phyloP scores from a whole-genome alignment of 2,797 vertebrate genomes.

The Megaceryle alcyon region DNA sequence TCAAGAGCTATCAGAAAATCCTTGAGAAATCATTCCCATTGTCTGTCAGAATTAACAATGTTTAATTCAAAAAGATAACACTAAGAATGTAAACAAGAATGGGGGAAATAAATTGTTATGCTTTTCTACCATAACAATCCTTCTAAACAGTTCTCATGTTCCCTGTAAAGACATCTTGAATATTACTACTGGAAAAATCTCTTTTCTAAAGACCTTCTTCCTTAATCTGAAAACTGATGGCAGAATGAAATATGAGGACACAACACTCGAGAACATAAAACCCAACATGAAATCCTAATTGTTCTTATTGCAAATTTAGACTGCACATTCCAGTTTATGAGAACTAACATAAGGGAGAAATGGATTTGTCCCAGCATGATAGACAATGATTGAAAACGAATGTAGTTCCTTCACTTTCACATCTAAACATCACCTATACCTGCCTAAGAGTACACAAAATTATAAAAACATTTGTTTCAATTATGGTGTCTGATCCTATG shows the following conservation, averaged over 20 bases:
- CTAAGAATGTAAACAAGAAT: neutral
- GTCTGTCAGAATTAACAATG: neutral
- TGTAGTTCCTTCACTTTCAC: neutral
- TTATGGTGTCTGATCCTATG: neutral
- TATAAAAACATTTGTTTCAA: neutral
- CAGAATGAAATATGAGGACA: neutral
- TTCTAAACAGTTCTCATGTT: neutral
- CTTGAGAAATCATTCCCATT: neutral
- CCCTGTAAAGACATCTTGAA: neutral
- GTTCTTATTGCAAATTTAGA: neutral
- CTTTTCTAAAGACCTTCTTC: neutral
- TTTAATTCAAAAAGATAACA: neutral
- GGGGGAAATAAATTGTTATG: neutral
- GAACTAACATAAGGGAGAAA: neutral
- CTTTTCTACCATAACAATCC: neutral
- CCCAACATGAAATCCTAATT: neutral
- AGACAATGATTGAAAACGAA: neutral
- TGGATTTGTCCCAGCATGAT: neutral
- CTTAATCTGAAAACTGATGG: neutral
- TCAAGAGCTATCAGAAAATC: neutral
- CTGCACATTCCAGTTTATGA: neutral
- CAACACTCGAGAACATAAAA: neutral
- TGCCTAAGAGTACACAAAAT: neutral
- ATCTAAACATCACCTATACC: neutral
- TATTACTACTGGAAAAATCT: neutral